Conservation (phyloP, 2,113 vertebrate species). For the Meleagris gallopavo region DNA sequence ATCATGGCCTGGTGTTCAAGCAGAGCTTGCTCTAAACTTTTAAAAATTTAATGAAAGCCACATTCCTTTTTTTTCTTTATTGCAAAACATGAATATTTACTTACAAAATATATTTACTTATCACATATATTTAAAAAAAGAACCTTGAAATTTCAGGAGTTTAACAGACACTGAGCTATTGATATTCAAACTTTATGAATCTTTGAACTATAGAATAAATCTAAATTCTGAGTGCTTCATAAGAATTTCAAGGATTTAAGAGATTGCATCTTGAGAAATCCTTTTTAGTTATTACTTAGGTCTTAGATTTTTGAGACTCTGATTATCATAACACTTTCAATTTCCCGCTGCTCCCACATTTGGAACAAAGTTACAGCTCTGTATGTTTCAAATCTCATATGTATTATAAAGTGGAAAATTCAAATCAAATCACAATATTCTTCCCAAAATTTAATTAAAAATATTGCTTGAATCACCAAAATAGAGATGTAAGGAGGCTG, state of each 20-base stretch:
- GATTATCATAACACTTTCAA: background rate
- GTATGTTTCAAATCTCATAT: background rate
- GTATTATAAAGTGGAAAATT: background rate
- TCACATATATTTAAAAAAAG: background rate
- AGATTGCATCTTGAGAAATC: background rate
- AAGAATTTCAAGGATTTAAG: background rate
- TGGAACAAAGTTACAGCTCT: background rate
- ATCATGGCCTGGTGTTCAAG: background rate
- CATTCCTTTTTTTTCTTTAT: background rate
- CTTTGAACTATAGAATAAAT: background rate
- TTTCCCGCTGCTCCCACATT: background rate
- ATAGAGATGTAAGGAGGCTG: background rate
- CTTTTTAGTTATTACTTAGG: background rate
- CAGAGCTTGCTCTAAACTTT: background rate
- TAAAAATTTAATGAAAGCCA: background rate
- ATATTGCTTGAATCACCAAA: background rate
- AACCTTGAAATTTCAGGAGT: background rate
- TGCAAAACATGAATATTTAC: background rate
- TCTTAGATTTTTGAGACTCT: background rate
- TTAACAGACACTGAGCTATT: background rate
- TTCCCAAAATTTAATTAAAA: constrained; percentile 3
- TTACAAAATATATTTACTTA: background rate
- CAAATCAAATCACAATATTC: background rate
- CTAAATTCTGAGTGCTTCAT: background rate
- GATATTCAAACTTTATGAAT: background rate